Conservation (phyloP, 2,113 vertebrate species). For the Crotalus helleri region DNA sequence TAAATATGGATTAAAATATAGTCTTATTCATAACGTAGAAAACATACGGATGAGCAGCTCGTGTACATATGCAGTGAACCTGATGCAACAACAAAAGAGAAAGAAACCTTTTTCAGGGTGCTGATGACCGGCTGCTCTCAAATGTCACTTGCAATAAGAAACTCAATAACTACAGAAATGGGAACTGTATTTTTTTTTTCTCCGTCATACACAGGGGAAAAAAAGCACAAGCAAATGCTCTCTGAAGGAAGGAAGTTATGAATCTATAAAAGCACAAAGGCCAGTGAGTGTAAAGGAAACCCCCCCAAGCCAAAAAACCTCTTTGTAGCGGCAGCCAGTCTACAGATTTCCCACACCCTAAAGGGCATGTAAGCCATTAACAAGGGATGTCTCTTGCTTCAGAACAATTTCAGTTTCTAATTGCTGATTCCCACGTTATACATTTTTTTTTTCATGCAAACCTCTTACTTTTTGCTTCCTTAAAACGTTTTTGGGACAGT, state of each 20-base stretch:
- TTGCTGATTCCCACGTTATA: not conserved
- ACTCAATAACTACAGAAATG: not conserved
- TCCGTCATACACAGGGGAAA: not conserved
- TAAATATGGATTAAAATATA: not conserved
- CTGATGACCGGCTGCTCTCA: not conserved
- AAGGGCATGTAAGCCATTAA: not conserved
- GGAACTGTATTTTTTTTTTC: not conserved
- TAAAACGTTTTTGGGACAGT: not conserved
- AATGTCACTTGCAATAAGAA: not conserved
- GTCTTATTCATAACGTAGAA: too few species aligned
- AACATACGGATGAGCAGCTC: not conserved
- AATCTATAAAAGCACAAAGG: not conserved
- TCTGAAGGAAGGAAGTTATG: not conserved
- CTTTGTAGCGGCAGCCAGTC: not conserved
- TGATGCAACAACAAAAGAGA: not conserved
- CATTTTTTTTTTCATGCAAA: not conserved
- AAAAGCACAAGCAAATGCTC: not conserved
- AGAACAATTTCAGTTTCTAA: not conserved
- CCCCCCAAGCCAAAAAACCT: not conserved
- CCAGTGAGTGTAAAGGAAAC: not conserved
- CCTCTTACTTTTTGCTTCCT: not conserved
- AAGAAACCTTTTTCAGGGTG: not conserved
- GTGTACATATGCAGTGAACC: not conserved
- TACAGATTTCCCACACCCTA: not conserved
- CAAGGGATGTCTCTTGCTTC: not conserved